Base-by-base conservation (phyloP, 2,888 invertebrate genomes). In the Terebella lapidaria region DNA sequence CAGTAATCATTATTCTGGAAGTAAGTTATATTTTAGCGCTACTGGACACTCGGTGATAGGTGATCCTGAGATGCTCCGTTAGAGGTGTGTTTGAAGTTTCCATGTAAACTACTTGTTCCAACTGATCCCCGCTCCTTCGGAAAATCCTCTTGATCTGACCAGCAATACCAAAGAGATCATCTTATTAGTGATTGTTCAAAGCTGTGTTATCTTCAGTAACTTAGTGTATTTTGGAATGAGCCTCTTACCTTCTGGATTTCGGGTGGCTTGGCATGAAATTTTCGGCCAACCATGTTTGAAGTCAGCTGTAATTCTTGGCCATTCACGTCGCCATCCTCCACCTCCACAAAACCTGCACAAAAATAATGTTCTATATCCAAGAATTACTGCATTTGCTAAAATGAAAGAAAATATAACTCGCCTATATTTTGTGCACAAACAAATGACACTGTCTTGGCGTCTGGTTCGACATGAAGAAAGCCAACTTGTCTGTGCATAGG, bases 401-500 rank as follows among this genome's bases (percentile, higher is more conserved):
- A n/a, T n/a, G n/a, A n/a, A n/a, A n/a, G n/a, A n/a, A n/a, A 35
- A 35, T n/a, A 35, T 15, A 15, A 65, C 68, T 59, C 61, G 73
- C 76, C 76, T 51, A 63, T 58, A 57, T 74, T 75, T n/a, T 72
- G 72, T 25, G 75, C 70, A 42, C 66, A 61, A 2, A 74, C 56
- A 28, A 74, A 66, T 10, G 74, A 74, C 3, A 75, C 68, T 25
- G 72, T 54, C 35, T 68, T 70, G 18, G 70, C 70, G 10, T 63
- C 70, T 22, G 75, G 73, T 51, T 74, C 63, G n/a, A 75, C 64
- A 29, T 72, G 57, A 4, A 77, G 60, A 63, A 74, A 77, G 0
- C 77, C 77, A 1, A 71, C 56, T 57, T 77, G 75, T 62, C 75
- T 64, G 59, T 76, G 75, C 56, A 77, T 53, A 1, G 72, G 73